Percentiles rank a stretch among this genome's conserved stretches.
Conservation (phyloP, 2,797 vertebrate genomes). For the Coregonus sp. region DNA sequence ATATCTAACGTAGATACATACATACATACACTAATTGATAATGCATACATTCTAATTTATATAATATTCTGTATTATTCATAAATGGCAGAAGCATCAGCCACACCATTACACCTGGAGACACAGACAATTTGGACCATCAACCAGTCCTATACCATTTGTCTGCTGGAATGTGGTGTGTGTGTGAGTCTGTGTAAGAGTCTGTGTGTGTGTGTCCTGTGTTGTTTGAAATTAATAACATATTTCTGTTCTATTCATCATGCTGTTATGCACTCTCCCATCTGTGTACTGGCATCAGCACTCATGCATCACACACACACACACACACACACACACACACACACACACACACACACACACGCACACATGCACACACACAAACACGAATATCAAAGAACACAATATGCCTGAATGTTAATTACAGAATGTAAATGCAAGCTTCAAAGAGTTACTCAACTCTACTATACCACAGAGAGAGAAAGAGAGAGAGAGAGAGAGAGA, state of each 20-base stretch:
- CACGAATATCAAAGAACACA: neutral
- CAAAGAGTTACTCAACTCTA: too few species aligned
- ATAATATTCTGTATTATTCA: slow-evolving; percentile 62
- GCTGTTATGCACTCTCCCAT: slow-evolving; percentile 42
- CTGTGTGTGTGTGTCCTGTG: neutral
- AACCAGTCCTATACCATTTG: slow-evolving; percentile 70
- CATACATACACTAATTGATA: slow-evolving; percentile 55
- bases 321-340: neutral
- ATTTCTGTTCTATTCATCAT: slow-evolving; percentile 42
- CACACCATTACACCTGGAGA: slow-evolving; percentile 75
- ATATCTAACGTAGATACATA: slow-evolving; percentile 37
- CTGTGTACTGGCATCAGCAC: slow-evolving; percentile 39
- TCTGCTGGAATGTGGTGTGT: slow-evolving; percentile 30
- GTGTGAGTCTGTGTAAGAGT: neutral
- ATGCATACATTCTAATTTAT: slow-evolving; percentile 62
- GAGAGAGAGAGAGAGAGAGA: too few species aligned
- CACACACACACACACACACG: too few species aligned
- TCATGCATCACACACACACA: slow-evolving; percentile 10
- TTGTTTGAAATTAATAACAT: slow-evolving; percentile 41
- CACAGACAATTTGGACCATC: slow-evolving; percentile 46
- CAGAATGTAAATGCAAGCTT: neutral
- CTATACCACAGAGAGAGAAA: too few species aligned
- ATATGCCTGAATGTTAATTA: neutral
- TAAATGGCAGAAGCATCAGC: slow-evolving; percentile 72
- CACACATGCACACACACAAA: too few species aligned